A percentile compares a stretch with the other conserved stretches of the same genome.
Evolutionary conservation across 2,797 vertebrate genomes (phyloP).

Genomic region (Centroberyx gerrardi): DNA sequence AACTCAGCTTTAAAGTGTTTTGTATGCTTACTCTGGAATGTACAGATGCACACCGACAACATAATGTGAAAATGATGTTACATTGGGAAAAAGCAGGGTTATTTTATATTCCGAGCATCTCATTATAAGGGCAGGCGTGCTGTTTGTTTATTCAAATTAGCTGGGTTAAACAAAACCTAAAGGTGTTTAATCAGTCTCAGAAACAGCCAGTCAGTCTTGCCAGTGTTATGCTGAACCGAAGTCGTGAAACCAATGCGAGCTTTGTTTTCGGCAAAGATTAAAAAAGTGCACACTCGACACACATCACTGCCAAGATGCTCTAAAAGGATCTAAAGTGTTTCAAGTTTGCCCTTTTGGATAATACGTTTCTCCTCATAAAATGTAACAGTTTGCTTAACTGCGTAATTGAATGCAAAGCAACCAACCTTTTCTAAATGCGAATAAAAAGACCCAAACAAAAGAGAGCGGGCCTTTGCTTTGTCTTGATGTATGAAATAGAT

Average conservation of each 20-base stretch:
- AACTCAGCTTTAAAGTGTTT: conserved; percentile 1
- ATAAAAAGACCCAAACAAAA: conserved; percentile 54
- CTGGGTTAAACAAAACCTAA: background rate
- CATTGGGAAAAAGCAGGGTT: background rate
- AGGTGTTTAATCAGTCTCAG: conserved; percentile 58
- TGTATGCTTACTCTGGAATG: background rate
- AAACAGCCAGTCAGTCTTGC: conserved; percentile 31
- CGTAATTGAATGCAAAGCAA: conserved; percentile 28
- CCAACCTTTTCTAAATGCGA: conserved; percentile 20
- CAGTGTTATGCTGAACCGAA: conserved; percentile 28
- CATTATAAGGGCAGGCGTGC: background rate
- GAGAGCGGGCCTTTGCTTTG: conserved; percentile 19
- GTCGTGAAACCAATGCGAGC: conserved; percentile 39
- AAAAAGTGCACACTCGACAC: conserved; percentile 48
- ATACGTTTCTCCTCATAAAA: conserved; percentile 23
- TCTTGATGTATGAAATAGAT: background rate
- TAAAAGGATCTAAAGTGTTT: conserved; percentile 20
- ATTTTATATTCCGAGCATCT: background rate
- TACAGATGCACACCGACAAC: background rate
- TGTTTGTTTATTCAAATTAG: background rate
- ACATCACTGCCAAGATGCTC: conserved; percentile 43
- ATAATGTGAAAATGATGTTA: conserved; percentile 8
- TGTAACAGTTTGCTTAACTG: conserved; percentile 13
- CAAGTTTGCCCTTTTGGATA: conserved; percentile 19
- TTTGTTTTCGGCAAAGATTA: conserved; percentile 38